Base-by-base conservation (phyloP, 2,797 vertebrate genomes). In the Anguilla megastoma region DNA sequence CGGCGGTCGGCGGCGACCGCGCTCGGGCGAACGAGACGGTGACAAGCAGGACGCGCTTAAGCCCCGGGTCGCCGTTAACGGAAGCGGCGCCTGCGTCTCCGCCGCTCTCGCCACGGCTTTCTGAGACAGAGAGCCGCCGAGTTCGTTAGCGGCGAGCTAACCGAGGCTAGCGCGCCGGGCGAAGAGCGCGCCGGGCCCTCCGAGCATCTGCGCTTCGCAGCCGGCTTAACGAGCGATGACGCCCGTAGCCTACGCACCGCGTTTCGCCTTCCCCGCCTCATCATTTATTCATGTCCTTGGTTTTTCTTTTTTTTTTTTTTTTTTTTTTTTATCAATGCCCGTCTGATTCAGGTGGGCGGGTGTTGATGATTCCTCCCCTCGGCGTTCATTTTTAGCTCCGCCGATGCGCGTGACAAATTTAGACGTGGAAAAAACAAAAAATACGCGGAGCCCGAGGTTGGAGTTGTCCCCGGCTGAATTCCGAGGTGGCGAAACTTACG, bases 231-330 rank as follows among this genome's bases (percentile, higher is more conserved):
- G 76, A 80, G 76, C 21, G 6, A 48, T 45, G 76, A 21, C 33
- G 33, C 84, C 52, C 33, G 50, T n/a, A 54, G 18, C 50, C 52
- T 18, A 12, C 56, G 24, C 85, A 69, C 24, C 60, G 27, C 58
- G 14, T 63, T 66, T 58, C 56, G 30, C 16, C 21, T 48, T 33
- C 18, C 24, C 2, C 71, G 66, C 27, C 33, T 50, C 36, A 86
- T 84, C 74, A 86, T 89, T 89, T 84, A 89, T 88, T 90, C 86
- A 87, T 58, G 45, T 21, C 45, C 69, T 27, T 3, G 30, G 41
- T 41, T 41, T 41, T 41, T 41, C 36, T 36, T 84, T 66, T 41
- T 60, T 41, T 63, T 36, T 2, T 2, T 3, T 41, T 41, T 41
- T 3, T 66, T 69, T 69, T 24, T n/a, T 69, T 9, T 8, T 18